Conservation (phyloP, 2,797 vertebrate genomes). For the Odontamblyopus lacepedii region DNA sequence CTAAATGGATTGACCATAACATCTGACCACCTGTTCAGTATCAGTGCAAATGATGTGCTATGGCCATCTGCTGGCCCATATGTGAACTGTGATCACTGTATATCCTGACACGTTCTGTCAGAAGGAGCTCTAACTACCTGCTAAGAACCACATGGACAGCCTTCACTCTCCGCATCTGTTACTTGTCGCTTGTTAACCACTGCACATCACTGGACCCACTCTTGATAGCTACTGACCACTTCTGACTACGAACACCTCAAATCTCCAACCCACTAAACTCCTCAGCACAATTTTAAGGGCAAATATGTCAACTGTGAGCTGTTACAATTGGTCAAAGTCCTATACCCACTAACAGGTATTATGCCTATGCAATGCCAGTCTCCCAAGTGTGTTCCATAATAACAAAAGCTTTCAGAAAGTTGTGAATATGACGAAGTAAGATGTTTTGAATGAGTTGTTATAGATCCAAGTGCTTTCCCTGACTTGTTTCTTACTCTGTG, state of each 20-base stretch:
- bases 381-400: too few relatives aligned
- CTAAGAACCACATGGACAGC: not conserved
- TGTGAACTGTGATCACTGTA: slow-evolving; percentile 1
- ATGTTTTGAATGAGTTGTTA: too few relatives aligned
- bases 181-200: not conserved
- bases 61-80: not conserved
- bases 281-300: too few relatives aligned
- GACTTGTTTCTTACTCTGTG: not conserved
- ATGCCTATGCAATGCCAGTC: too few relatives aligned
- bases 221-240: not conserved
- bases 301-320: not conserved
- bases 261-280: too few relatives aligned
- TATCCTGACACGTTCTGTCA: slow-evolving; percentile 1
- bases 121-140: not conserved
- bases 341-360: too few relatives aligned
- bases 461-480: too few relatives aligned
- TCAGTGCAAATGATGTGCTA: not conserved
- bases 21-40: slow-evolving; percentile 1
- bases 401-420: too few relatives aligned
- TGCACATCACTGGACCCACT: not conserved
- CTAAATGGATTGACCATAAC: not conserved
- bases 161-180: not conserved
- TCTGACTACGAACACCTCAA: not conserved
- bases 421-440: too few relatives aligned
- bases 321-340: too few relatives aligned